These are phyloP conservation scores for Drosophila arizonae DNA, from an alignment of 1,140 invertebrate genomes.

Conservation along the genomic window DNA sequence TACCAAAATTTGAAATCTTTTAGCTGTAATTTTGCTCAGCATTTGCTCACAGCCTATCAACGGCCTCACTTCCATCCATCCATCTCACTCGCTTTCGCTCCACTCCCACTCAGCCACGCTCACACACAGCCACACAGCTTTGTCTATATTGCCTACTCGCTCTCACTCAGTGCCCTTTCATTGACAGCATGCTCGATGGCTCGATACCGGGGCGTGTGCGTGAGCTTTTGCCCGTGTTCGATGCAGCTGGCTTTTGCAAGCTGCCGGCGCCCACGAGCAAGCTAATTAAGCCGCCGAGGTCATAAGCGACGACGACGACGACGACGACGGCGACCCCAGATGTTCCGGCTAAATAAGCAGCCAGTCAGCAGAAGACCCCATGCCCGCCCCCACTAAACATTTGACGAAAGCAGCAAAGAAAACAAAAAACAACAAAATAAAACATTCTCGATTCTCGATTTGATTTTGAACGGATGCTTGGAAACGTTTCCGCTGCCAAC, in stretches of 20 bases:
- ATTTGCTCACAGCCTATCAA: no score
- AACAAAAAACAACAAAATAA: neutral
- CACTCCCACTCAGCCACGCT: no score
- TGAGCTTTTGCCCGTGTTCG: conserved; percentile 91
- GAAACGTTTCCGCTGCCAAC: conserved; percentile 62
- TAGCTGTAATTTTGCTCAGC: no score
- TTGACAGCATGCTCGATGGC: conserved; percentile 84
- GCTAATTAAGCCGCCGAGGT: conserved; percentile 87
- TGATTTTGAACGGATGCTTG: conserved; percentile 50
- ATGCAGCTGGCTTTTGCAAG: conserved; percentile 90
- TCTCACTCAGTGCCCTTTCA: neutral
- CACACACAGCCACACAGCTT: no score
- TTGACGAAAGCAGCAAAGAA: conserved; percentile 21
- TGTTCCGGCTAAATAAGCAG: conserved; percentile 61
- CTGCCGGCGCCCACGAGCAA: conserved; percentile 90
- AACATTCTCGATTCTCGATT: conserved; percentile 21
- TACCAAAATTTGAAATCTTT: no score
- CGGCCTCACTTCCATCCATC: no score
- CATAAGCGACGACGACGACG: conserved; percentile 47
- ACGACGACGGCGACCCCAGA: conserved; percentile 6
- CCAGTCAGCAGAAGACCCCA: neutral
- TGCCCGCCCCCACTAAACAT: conserved; percentile 12
- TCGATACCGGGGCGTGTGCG: conserved; percentile 87
- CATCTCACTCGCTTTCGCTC: conserved; percentile 46
- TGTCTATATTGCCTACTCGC: neutral